phyloP scores from a whole-genome alignment of 2,113 vertebrate species.

The Rana temporaria region DNA sequence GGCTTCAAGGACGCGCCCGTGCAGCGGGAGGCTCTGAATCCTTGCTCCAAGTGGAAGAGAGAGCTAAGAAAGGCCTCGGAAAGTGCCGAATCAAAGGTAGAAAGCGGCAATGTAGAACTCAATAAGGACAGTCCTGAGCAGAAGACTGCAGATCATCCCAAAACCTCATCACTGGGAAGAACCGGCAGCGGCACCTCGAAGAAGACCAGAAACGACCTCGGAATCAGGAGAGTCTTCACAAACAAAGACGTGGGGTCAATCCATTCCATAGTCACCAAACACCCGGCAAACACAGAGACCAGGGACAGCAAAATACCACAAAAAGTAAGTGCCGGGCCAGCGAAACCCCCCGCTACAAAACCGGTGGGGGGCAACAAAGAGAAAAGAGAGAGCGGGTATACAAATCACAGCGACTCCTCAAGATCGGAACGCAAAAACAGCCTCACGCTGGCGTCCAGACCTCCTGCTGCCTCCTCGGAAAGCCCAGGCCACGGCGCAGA shows the following conservation, averaged over 20 bases:
- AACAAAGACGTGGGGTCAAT: conserved; percentile 18
- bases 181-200: conserved; percentile 16
- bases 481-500: background rate
- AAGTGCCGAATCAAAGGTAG: background rate
- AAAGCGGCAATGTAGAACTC: background rate
- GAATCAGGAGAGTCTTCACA: conserved; percentile 22
- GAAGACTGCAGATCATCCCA: background rate
- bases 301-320: conserved; percentile 11
- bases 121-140: background rate
- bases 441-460: background rate
- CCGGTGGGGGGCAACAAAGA: background rate
- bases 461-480: background rate
- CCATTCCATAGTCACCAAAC: conserved; percentile 4
- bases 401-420: background rate
- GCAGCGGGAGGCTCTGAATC: conserved; percentile 13
- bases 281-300: background rate
- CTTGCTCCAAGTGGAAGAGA: conserved; percentile 50
- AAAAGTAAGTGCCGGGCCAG: conserved; percentile 10
- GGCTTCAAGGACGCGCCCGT: background rate
- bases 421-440: conserved; percentile 32
- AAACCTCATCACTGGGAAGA: background rate
- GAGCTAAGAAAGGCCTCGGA: conserved; percentile 35
- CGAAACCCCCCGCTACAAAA: conserved; percentile 1
- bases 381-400: background rate
- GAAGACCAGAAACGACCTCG: conserved; percentile 27